These are phyloP conservation scores for Hyaena hyaena DNA, from an alignment of 2,113 vertebrate species.

Conservation along the genomic window DNA sequence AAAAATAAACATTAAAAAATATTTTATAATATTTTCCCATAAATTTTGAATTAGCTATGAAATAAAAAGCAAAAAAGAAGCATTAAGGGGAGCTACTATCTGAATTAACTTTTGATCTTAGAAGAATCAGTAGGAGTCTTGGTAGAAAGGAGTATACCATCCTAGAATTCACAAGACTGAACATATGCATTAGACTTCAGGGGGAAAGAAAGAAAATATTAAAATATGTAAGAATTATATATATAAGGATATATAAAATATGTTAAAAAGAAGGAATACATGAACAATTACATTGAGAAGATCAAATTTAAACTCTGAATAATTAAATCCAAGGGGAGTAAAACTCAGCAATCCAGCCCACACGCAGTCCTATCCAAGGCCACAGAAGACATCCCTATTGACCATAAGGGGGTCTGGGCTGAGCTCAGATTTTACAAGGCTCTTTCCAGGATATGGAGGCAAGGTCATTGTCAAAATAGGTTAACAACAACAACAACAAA, in stretches of 20 bases:
- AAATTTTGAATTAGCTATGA: background rate
- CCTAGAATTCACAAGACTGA: background rate
- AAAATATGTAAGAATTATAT: background rate
- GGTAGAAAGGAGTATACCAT: background rate
- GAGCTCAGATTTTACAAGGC: background rate
- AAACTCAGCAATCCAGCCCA: background rate
- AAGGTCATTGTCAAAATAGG: background rate
- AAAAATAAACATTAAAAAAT: background rate
- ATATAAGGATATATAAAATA: background rate
- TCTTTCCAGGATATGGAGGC: background rate
- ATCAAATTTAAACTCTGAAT: background rate
- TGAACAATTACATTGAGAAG: background rate
- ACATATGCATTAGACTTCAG: background rate
- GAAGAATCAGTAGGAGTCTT: background rate
- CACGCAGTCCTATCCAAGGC: background rate
- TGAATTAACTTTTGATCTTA: conserved; percentile 33
- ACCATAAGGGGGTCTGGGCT: background rate
- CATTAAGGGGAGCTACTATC: background rate
- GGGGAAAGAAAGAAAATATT: background rate
- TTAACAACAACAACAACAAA: background rate
- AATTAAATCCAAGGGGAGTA: background rate
- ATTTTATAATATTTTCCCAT: conserved; percentile 1
- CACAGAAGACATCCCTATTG: fast-evolving
- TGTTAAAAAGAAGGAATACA: background rate
- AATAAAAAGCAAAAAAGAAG: background rate